Evolutionary conservation across 2,888 invertebrate genomes (phyloP).

Genomic region (Caenorhabditis japonica): DNA sequence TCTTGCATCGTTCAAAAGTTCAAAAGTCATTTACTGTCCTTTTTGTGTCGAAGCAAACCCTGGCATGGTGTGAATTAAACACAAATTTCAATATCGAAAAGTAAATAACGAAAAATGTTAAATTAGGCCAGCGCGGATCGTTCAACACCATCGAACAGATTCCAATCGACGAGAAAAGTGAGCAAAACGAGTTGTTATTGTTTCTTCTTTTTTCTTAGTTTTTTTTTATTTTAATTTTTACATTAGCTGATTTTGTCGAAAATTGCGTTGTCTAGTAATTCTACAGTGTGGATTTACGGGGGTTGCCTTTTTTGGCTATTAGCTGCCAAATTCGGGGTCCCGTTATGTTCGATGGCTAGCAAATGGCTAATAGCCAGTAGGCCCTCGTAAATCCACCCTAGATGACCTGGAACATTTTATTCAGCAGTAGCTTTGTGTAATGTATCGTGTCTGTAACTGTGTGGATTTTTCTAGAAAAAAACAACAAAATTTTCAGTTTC

Average conservation of each 20-base stretch:
- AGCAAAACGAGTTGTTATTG: constrained; percentile 15
- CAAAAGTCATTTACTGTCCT: background rate
- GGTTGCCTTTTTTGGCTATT: no score
- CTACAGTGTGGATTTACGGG: no score
- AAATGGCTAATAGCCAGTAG: no score
- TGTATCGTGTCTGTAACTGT: background rate
- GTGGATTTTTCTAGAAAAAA: background rate
- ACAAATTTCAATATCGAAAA: background rate
- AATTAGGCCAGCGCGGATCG: constrained; percentile 51
- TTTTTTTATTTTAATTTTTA: no score
- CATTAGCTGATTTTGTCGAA: no score
- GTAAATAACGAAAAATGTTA: background rate
- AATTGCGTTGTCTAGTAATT: no score
- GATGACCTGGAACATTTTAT: background rate
- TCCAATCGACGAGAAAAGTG: constrained; percentile 56
- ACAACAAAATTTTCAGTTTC: background rate
- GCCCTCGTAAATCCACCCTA: no score
- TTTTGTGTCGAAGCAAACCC: background rate
- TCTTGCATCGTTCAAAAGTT: no score
- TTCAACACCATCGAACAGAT: constrained; percentile 37
- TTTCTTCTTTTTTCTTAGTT: constrained; percentile 1
- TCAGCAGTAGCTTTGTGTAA: background rate
- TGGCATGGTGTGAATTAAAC: no score
- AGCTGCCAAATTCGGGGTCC: no score
- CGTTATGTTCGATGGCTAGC: no score